A percentile compares a stretch with the other conserved stretches of the same genome.
Evolutionary conservation across 1,140 invertebrate species (phyloP).

Genomic region (Drosophila kanapiae): DNA sequence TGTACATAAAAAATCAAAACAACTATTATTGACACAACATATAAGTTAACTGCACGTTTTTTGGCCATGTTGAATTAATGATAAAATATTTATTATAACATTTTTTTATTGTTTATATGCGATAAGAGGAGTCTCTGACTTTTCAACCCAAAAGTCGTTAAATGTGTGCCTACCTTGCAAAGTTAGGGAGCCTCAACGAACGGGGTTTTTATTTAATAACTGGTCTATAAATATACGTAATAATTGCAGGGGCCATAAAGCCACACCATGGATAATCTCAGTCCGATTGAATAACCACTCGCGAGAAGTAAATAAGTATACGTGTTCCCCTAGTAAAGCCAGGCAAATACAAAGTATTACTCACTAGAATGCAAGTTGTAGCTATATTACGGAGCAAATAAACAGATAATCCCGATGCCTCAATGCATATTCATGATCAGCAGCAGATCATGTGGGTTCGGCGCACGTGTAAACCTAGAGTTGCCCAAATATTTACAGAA

Average conservation of each 20-base stretch:
- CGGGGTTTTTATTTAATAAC: conserved; percentile 9
- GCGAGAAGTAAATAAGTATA: conserved; percentile 12
- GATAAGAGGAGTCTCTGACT: neutral
- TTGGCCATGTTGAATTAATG: conserved; percentile 4
- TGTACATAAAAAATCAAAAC: conserved; percentile 8
- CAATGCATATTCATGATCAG: conserved; percentile 26
- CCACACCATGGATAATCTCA: conserved; percentile 44
- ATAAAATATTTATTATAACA: conserved; percentile 13
- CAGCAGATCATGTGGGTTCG: conserved; percentile 38
- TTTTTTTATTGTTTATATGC: neutral
- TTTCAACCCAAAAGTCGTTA: neutral
- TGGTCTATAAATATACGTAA: conserved; percentile 34
- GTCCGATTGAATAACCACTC: conserved; percentile 42
- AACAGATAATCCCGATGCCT: conserved; percentile 4
- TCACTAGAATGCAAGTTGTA: conserved; percentile 7
- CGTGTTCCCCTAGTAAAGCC: neutral
- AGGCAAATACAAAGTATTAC: conserved; percentile 5
- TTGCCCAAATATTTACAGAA: conserved; percentile 52
- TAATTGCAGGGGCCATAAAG: conserved; percentile 54
- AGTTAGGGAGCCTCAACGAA: neutral
- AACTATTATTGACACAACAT: conserved; percentile 1
- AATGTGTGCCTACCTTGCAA: neutral
- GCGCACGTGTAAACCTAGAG: conserved; percentile 52
- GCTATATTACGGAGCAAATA: conserved; percentile 3
- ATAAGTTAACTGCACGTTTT: neutral